A percentile compares a stretch with the other conserved stretches of the same genome.
These are phyloP conservation scores for Phyllostomus discolor DNA, from an alignment of 2,113 vertebrate genomes.

Conservation along the genomic window DNA sequence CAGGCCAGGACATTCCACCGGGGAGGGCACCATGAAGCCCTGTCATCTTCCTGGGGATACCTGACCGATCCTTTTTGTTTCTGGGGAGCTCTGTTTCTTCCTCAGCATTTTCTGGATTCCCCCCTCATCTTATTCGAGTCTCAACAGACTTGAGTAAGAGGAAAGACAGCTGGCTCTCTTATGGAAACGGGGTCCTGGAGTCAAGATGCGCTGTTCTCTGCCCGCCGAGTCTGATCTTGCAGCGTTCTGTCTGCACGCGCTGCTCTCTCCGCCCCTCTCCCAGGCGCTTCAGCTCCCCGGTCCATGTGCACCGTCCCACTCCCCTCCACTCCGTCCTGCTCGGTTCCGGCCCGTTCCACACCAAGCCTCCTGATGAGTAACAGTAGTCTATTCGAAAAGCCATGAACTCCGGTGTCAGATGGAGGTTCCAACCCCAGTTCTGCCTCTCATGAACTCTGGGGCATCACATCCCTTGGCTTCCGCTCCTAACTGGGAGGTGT, in stretches of 20 bases:
- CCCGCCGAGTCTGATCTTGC: not conserved
- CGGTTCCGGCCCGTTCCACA: not conserved
- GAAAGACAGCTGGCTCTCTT: not conserved
- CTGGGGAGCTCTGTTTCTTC: not conserved
- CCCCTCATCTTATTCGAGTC: not conserved
- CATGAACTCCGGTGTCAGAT: not conserved
- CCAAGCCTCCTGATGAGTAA: not conserved
- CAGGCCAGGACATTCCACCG: not conserved
- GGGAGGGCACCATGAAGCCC: not conserved
- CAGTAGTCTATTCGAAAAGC: not conserved
- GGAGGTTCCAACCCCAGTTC: not conserved
- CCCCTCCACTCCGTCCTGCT: accelerated
- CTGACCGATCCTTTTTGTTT: not conserved
- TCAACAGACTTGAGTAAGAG: not conserved
- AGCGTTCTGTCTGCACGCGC: not conserved
- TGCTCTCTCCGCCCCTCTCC: not conserved
- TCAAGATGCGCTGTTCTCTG: not conserved
- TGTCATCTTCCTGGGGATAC: not conserved
- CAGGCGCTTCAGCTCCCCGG: not conserved
- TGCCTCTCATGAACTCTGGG: not conserved
- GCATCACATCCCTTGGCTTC: not conserved
- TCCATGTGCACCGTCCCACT: not conserved
- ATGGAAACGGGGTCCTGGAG: not conserved
- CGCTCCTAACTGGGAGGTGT: not conserved
- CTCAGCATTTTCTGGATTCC: not conserved